phyloP scores from a whole-genome alignment of 2,113 vertebrate genomes.

The Condylura cristata region DNA sequence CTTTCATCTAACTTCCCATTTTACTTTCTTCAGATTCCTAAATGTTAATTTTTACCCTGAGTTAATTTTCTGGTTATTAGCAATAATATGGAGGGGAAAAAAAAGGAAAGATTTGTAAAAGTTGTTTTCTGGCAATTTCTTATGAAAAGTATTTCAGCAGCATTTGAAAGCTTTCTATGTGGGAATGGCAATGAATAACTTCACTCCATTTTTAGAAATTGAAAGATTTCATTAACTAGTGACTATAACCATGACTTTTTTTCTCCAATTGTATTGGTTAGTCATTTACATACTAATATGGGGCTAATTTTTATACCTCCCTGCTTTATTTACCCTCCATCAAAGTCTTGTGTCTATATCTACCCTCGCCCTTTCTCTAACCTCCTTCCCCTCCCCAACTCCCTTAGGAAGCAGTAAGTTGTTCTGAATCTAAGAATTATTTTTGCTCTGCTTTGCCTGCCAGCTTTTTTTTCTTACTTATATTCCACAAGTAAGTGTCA shows the following conservation, averaged over 20 bases:
- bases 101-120: background rate
- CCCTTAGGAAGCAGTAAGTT: too few relatives aligned
- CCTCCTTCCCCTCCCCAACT: too few relatives aligned
- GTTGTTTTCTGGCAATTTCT: background rate
- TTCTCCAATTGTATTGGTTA: too few relatives aligned
- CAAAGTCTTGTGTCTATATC: too few relatives aligned
- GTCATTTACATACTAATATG: too few relatives aligned
- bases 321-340: too few relatives aligned
- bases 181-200: background rate
- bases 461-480: too few relatives aligned
- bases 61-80: background rate
- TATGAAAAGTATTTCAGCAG: background rate
- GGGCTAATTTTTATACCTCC: too few relatives aligned
- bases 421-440: too few relatives aligned
- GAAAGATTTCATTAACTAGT: background rate
- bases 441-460: too few relatives aligned
- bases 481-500: too few relatives aligned
- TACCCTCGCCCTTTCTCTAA: too few relatives aligned
- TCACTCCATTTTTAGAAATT: constrained; percentile 19
- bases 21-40: background rate
- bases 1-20: constrained; percentile 20
- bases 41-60: background rate
- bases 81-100: background rate
- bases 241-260: background rate
- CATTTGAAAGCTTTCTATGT: background rate